Base-by-base conservation (phyloP, 2,113 vertebrate species). In the Thomomys bottae region DNA sequence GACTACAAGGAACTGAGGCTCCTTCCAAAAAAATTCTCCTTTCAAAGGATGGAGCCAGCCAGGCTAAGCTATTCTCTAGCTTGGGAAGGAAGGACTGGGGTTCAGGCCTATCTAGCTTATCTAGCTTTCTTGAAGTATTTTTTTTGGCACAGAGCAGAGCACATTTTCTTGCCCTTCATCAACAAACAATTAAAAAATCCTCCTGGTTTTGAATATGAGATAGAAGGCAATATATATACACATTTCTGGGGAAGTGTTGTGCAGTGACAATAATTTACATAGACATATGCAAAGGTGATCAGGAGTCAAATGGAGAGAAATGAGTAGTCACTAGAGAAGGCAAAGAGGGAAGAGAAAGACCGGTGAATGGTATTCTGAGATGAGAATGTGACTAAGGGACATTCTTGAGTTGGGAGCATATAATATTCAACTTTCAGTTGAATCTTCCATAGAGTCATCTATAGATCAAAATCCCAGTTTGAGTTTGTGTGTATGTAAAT, bases 371-470 rank as follows among this genome's bases (percentile, higher is more conserved):
- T 10, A 20, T 20, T 84, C 42, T 26, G 38, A 32, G 2, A 5
- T n/a, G 68, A 64, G 18, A 34, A 87, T 70, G 67, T 59, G 34
- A 57, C 15, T 59, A n/a, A 84, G 14, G 49, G 38, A 61, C 10
- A 32, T 14, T 81, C 54, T 54, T 85, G 72, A 77, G 61, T 81
- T 32, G 32, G 26, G 20, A 61, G 26, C 34, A 34, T 68, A 42
- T 77, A 89, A 73, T 34, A 61, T 54, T 28, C n/a, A 12, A 7
- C 73, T 82, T 87, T 87, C 89, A 87, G 23, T 38, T 66, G 91
- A 68, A 66, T 32, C 5, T 34, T 87, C 21, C 30, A 34, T 23
- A 38, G 42, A 59, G 18, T 75, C 67, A 68, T 6, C n/a, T 73
- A n/a, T 38, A 70, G 11, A 30, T 17, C 66, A 38, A 63, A 45